A percentile compares a stretch with the other conserved stretches of the same genome.
These are phyloP conservation scores for Platynereis dumerilii DNA, from an alignment of 2,888 invertebrate genomes.

Conservation along the genomic window DNA sequence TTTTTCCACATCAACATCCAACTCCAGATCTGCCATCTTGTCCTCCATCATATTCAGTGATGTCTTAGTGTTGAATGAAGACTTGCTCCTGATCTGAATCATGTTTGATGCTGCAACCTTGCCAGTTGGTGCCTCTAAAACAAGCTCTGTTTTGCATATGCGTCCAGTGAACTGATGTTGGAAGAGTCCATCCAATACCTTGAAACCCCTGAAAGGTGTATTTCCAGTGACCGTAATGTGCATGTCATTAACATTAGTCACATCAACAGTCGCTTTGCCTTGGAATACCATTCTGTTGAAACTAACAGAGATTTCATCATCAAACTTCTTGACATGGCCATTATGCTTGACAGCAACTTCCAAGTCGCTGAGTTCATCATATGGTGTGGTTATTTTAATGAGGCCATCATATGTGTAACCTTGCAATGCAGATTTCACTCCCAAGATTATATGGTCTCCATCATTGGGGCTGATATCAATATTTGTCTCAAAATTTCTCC, in stretches of 20 bases:
- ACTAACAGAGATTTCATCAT: not conserved
- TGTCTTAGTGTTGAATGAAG: too few relatives aligned
- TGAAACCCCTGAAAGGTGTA: not conserved
- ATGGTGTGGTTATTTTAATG: not conserved
- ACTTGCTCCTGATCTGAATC: too few relatives aligned
- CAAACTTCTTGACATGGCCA: not conserved
- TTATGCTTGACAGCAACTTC: not conserved
- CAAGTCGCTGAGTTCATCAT: not conserved
- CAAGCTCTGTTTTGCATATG: not conserved
- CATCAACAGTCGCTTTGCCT: not conserved
- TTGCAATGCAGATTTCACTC: not conserved
- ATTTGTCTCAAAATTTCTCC: conserved; percentile 15
- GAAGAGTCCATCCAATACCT: not conserved
- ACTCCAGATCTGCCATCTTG: too few relatives aligned
- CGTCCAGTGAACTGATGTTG: conserved; percentile 1
- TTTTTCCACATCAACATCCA: too few relatives aligned
- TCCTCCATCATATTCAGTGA: too few relatives aligned
- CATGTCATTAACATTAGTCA: not conserved
- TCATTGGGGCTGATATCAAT: not conserved
- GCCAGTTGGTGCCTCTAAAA: too few relatives aligned
- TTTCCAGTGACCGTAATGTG: not conserved
- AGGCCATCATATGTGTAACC: too few relatives aligned
- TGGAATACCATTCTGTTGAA: not conserved
- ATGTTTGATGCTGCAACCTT: too few relatives aligned
- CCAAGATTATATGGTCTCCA: not conserved